Percentiles rank a stretch among this genome's conserved stretches.
These are phyloP conservation scores for Tanytarsus gracilentus DNA, from an alignment of 2,888 invertebrate genomes.

Conservation along the genomic window DNA sequence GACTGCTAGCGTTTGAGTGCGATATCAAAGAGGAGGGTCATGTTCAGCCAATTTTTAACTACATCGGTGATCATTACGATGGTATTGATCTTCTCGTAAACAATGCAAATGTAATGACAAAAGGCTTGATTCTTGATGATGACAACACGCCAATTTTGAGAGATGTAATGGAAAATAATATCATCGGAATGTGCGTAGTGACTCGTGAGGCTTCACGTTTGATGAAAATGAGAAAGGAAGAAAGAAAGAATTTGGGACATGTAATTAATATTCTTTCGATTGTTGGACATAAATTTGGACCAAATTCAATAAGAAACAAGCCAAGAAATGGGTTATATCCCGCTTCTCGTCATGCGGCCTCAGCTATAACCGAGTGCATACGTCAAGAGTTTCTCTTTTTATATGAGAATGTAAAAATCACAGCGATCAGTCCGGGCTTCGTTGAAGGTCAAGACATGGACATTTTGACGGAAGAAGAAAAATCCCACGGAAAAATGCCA, in stretches of 20 bases:
- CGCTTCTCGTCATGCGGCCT: constrained; percentile 35
- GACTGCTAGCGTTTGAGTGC: constrained; percentile 1
- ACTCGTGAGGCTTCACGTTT: constrained; percentile 7
- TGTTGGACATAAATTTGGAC: constrained; percentile 5
- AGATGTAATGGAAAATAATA: constrained; percentile 15
- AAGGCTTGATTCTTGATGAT: constrained; percentile 12
- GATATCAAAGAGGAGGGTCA: constrained; percentile 6
- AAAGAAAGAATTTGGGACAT: constrained; percentile 36
- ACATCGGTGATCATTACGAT: not conserved
- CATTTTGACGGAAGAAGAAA: constrained; percentile 6
- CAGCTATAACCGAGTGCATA: constrained; percentile 38
- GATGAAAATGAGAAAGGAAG: constrained; percentile 32
- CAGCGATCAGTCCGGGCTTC: constrained; percentile 16
- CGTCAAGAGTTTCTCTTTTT: constrained; percentile 37
- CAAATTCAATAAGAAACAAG: constrained; percentile 32
- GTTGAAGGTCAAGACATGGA: constrained; percentile 4
- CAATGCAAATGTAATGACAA: not conserved
- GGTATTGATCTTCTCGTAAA: constrained; percentile 20
- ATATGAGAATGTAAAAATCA: constrained; percentile 36
- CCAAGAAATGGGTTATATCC: constrained; percentile 36
- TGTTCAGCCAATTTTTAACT: not conserved
- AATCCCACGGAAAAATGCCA: constrained; percentile 8
- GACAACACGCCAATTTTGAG: not conserved
- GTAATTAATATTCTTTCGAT: constrained; percentile 3
- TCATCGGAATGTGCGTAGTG: constrained; percentile 8